phyloP scores from a whole-genome alignment of 2,797 vertebrate species.

The Crax fasciolata region DNA sequence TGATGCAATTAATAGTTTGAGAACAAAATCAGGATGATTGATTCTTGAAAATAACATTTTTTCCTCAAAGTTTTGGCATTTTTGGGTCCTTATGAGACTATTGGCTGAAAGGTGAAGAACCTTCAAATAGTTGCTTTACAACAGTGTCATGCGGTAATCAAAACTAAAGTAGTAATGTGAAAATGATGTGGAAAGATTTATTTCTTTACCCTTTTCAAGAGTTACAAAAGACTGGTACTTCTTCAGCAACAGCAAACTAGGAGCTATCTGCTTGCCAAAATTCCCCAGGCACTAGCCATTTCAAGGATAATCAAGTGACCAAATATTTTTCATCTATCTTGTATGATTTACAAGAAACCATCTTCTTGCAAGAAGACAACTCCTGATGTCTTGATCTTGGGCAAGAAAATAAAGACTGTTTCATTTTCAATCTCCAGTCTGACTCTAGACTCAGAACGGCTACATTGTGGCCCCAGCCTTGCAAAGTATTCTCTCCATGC shows the following conservation, averaged over 20 bases:
- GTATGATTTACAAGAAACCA: not conserved
- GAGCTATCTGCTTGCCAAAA: not conserved
- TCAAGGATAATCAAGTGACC: not conserved
- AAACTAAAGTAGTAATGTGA: not conserved
- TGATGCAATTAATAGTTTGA: not conserved
- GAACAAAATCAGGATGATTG: not conserved
- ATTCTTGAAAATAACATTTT: not conserved
- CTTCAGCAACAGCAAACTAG: not conserved
- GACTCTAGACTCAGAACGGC: not conserved
- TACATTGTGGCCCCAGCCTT: not conserved
- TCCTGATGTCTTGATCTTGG: not conserved
- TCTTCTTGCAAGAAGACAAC: not conserved
- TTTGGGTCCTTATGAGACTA: not conserved
- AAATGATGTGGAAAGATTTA: not conserved
- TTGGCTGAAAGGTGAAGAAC: slow-evolving; percentile 14
- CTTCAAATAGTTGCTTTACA: not conserved
- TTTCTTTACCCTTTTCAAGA: not conserved
- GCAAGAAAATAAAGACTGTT: not conserved
- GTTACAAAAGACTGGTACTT: not conserved
- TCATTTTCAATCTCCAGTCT: not conserved
- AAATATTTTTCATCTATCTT: not conserved
- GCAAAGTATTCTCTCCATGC: not conserved
- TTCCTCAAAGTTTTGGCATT: not conserved
- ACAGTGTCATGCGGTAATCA: not conserved
- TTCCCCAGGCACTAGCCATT: not conserved